phyloP scores from a whole-genome alignment of 2,888 invertebrate genomes.

The Syritta pipiens region DNA sequence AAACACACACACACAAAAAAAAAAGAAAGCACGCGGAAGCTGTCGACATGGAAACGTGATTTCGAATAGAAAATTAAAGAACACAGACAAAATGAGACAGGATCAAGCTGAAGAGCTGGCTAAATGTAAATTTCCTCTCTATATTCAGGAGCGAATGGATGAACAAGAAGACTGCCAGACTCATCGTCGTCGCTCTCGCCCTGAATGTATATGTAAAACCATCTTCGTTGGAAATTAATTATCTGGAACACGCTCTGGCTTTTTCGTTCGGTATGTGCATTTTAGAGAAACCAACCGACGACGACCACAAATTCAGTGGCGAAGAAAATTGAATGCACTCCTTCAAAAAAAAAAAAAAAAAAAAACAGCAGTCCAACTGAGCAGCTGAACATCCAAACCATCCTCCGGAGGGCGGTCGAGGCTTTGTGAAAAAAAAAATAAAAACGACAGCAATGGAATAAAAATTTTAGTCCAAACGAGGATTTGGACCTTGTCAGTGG shows the following conservation, averaged over 20 bases:
- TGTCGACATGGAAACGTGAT: conserved; percentile 70
- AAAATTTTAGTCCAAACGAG: no score
- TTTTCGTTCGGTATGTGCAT: conserved; percentile 32
- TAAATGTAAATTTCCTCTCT: conserved; percentile 54
- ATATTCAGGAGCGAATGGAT: conserved; percentile 53
- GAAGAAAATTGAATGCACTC: conserved; percentile 63
- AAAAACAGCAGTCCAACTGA: no score
- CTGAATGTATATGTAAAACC: conserved; percentile 55
- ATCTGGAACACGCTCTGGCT: conserved; percentile 62
- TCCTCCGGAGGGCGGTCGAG: no score
- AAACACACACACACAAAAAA: no score
- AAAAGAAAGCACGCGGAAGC: conserved; percentile 59
- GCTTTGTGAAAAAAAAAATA: no score
- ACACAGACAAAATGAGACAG: conserved; percentile 54
- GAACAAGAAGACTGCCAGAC: conserved; percentile 34
- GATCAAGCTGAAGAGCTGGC: not conserved
- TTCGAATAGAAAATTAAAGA: conserved; percentile 69
- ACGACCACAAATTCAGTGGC: conserved; percentile 61
- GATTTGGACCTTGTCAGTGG: no score
- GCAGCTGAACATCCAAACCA: no score
- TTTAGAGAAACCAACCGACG: conserved; percentile 34
- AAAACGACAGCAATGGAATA: no score
- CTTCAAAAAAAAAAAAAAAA: conserved; percentile 20
- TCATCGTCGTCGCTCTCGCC: conserved; percentile 39
- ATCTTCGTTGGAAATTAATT: conserved; percentile 68